Evolutionary conservation across 2,113 vertebrate species (phyloP), one percentile per base, ranked within the genome.

Genomic region (Probosciger aterrimus): DNA sequence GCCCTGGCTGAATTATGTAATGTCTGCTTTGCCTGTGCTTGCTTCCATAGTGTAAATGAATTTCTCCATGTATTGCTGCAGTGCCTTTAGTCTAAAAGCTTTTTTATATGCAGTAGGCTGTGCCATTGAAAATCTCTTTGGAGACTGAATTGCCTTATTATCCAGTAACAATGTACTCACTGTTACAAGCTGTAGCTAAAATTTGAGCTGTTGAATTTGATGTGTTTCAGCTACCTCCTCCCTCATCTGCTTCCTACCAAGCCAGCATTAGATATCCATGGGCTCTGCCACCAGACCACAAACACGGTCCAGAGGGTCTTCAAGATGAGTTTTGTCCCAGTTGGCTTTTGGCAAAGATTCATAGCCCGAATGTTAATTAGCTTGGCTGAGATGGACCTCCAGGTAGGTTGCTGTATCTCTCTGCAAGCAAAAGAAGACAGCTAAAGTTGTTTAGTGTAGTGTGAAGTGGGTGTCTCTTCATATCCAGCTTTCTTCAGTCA

Each of bases 311-410:
- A 99, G 92, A 98, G 99, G 44, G 98, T 99, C 43, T 99, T 99
- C 86, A 99, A 99, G 98, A 99, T 99, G 99, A 99, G 99, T 95
- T 99, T 99, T 46, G 99, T 99, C 31, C 99, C 99, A 0, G 98
- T 99, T 6, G 99, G 99, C 68, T 99, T 99, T 94, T 99, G 99
- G 99, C 99, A 99, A 49, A 98, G 99, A 57, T 99, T 99, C 85
- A 99, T 99, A 33, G 99, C 99, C 23, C 97, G 99, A 80, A 99
- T 99, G 99, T 98, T 99, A 78, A 99, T 99, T 94, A 99, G 99
- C 96, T 97, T 99, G 65, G 98, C 98, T 4, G 98, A 99, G 95
- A 99, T 99, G 99, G 99, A 99, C 97, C 97, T 99, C 73, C 99
- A 99, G 99, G 99, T 99, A 97, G 44, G 78, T 60, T 22, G 1